Evolutionary conservation across 2,113 vertebrate genomes (phyloP).

Genomic region (Vombatus ursinus): DNA sequence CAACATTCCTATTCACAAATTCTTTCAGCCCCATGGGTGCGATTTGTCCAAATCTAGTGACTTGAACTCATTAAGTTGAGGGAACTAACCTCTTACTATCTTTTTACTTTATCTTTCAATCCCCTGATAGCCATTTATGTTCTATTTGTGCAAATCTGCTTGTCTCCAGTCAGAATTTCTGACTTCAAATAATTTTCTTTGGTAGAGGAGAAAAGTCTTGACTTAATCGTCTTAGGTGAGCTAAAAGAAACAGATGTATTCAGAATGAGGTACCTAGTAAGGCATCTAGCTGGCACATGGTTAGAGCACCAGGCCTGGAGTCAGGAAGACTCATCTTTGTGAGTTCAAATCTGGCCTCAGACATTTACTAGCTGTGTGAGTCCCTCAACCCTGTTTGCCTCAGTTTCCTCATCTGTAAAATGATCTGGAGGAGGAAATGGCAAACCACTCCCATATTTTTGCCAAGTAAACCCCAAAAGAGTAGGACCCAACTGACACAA

Average conservation of each 20-base stretch:
- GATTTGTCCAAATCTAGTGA: background rate
- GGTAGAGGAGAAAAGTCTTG: background rate
- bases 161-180: background rate
- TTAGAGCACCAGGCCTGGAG: background rate
- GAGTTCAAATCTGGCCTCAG: background rate
- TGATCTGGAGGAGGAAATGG: background rate
- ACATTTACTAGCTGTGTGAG: background rate
- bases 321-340: background rate
- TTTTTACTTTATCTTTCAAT: background rate
- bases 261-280: background rate
- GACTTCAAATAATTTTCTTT: background rate
- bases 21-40: background rate
- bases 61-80: background rate
- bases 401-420: background rate
- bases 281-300: background rate
- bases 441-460: background rate
- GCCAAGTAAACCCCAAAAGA: background rate
- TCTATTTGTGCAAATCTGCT: background rate
- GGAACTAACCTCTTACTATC: background rate
- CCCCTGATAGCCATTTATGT: background rate
- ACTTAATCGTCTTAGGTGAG: background rate
- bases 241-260: background rate
- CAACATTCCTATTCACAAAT: background rate
- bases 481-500: background rate
- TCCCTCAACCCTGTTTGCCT: background rate